These are phyloP conservation scores for Agrotis exclamationis DNA, from an alignment of 2,888 invertebrate species.

Conservation along the genomic window DNA sequence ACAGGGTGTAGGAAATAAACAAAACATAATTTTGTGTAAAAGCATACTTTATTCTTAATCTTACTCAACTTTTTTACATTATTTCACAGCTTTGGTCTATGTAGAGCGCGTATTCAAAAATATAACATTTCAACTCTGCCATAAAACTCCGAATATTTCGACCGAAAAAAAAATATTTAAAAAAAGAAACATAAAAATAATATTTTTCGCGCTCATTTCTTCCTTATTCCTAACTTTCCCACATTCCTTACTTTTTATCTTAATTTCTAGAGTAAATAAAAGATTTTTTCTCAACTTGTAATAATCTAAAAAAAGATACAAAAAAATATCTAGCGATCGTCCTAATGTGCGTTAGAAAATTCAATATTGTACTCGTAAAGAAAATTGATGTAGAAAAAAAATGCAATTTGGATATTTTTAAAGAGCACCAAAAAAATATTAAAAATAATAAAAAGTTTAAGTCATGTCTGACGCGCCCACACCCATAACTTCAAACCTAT, in stretches of 20 bases:
- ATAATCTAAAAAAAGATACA: constrained; percentile 65
- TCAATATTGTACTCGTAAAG: constrained; percentile 63
- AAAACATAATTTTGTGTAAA: constrained; percentile 72
- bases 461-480: constrained; percentile 60
- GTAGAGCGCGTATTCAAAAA: constrained; percentile 81
- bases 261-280: constrained; percentile 78
- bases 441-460: constrained; percentile 54
- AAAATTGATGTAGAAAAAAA: constrained; percentile 53
- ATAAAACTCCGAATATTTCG: constrained; percentile 58
- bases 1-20: constrained; percentile 47
- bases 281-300: constrained; percentile 64
- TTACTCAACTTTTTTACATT: constrained; percentile 82
- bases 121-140: constrained; percentile 71
- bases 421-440: constrained; percentile 77
- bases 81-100: constrained; percentile 90
- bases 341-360: constrained; percentile 71
- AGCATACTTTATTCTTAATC: constrained; percentile 80
- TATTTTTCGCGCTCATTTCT: constrained; percentile 75
- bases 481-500: constrained; percentile 60
- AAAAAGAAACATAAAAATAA: constrained; percentile 59
- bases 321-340: constrained; percentile 68
- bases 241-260: constrained; percentile 66
- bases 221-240: constrained; percentile 74
- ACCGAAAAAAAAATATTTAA: constrained; percentile 59
- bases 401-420: constrained; percentile 54